Conservation (phyloP, 2,113 vertebrate genomes). For the Steatornis caripensis region DNA sequence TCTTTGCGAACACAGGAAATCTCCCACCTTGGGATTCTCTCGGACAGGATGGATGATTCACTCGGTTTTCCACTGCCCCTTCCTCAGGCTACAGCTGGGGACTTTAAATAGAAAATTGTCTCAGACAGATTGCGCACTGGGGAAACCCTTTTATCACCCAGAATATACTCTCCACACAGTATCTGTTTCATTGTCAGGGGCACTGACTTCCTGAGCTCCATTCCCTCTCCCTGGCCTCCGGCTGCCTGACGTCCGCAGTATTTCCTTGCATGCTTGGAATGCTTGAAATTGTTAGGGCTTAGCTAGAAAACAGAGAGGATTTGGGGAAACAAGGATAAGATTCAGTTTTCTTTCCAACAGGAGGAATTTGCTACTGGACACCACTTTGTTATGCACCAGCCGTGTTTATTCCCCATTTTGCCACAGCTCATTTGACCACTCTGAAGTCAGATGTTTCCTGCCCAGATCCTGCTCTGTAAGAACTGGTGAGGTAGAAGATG, state of each 20-base stretch:
- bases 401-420: neutral
- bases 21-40: neutral
- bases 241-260: neutral
- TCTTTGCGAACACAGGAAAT: constrained; percentile 27
- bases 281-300: constrained; percentile 33
- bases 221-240: neutral
- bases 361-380: neutral
- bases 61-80: neutral
- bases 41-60: constrained; percentile 42
- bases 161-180: neutral
- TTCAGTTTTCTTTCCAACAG: neutral
- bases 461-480: neutral
- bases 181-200: neutral
- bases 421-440: neutral
- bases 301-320: neutral
- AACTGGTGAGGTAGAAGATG: neutral
- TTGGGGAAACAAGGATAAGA: constrained; percentile 12
- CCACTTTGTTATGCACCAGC: neutral
- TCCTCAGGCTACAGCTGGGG: constrained; percentile 37
- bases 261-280: constrained; percentile 48
- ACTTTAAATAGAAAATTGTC: constrained; percentile 13
- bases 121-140: neutral
- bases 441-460: constrained; percentile 38
- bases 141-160: constrained; percentile 39
- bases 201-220: constrained; percentile 3